These are phyloP conservation scores for Nemopilema nomurai DNA, from an alignment of 30 jellyfish, hydroid and myxozoan genomes.

Conservation along the genomic window DNA sequence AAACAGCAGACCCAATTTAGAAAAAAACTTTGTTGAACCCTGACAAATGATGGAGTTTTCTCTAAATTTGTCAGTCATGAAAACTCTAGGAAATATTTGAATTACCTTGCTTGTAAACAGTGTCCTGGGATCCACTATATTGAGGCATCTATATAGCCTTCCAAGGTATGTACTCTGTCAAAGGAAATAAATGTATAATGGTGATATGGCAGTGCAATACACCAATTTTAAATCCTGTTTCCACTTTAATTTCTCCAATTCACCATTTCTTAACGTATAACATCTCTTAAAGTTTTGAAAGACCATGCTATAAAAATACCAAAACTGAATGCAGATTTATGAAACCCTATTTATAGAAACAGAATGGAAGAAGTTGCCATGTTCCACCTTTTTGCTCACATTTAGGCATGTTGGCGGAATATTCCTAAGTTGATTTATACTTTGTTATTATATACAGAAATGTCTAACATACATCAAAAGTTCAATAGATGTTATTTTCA, in stretches of 20 bases:
- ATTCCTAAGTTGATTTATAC: not conserved
- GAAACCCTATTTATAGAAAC: not conserved
- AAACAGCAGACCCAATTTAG: too few species aligned
- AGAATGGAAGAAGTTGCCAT: constrained; percentile 12
- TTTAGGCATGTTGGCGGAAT: not conserved
- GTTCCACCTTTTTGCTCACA: not conserved
- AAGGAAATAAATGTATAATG: not conserved
- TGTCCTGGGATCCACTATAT: constrained; percentile 90
- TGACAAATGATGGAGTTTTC: too few species aligned
- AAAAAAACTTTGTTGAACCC: too few species aligned
- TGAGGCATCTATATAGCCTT: constrained; percentile 78
- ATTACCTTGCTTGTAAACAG: constrained; percentile 72
- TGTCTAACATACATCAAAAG: not conserved
- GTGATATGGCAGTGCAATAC: not conserved
- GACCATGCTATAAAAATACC: not conserved
- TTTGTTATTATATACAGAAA: not conserved
- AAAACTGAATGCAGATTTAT: not conserved
- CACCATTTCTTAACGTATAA: not conserved
- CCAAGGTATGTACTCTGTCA: constrained; percentile 81
- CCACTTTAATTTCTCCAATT: not conserved
- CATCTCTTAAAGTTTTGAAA: not conserved
- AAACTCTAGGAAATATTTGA: too few species aligned
- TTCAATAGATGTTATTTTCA: not conserved
- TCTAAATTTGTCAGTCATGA: too few species aligned
- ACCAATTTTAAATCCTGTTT: not conserved